A percentile compares a stretch with the other conserved stretches of the same genome.
These are phyloP conservation scores for Eristalis intricaria DNA, from an alignment of 2,888 invertebrate species.

Conservation along the genomic window DNA sequence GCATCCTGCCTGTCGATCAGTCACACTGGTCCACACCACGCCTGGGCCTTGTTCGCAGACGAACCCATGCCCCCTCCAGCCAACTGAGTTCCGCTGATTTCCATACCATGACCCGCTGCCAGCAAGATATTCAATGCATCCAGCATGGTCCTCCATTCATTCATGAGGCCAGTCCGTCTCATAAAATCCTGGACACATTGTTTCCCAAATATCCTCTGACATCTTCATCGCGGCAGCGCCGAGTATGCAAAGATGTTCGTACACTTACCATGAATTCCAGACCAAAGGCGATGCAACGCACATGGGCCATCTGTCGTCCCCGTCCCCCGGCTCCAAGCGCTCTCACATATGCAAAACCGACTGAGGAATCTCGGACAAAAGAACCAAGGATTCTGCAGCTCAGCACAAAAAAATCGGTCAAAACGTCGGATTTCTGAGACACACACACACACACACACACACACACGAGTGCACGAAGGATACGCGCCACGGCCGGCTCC, in stretches of 20 bases:
- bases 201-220: conserved; percentile 68
- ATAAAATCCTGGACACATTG: conserved; percentile 70
- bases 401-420: conserved; percentile 52
- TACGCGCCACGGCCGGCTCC: conserved; percentile 38
- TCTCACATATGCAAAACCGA: conserved; percentile 45
- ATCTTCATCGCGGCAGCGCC: conserved; percentile 64
- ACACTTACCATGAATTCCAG: conserved; percentile 39
- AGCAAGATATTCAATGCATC: conserved; percentile 53
- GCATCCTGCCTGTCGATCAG: too few relatives aligned
- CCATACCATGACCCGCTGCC: conserved; percentile 59
- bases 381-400: conserved; percentile 12
- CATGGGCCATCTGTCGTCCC: conserved; percentile 49
- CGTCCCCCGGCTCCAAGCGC: neutral
- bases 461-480: conserved; percentile 46
- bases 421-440: conserved; percentile 43
- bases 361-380: conserved; percentile 27
- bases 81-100: conserved; percentile 29
- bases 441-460: neutral
- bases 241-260: conserved; percentile 40
- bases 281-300: conserved; percentile 26
- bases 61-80: too few relatives aligned
- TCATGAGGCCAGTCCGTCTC: conserved; percentile 66
- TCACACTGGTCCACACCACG: neutral
- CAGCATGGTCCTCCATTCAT: conserved; percentile 54
- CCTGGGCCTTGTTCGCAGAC: neutral